Base-by-base conservation (phyloP, 1,140 invertebrate genomes). In the Vollenhovia emeryi region DNA sequence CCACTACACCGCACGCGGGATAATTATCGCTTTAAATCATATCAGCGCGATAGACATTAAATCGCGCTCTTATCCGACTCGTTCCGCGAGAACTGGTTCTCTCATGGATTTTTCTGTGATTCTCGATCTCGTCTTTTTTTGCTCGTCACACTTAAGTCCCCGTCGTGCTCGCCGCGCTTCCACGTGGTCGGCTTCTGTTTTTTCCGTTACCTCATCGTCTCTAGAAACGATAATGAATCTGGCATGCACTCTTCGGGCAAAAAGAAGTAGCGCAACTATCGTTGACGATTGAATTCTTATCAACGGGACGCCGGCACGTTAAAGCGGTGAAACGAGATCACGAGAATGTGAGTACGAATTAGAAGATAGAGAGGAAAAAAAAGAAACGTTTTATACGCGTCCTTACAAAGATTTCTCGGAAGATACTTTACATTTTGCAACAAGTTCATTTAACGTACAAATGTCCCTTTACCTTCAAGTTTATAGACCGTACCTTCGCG, bases 21-120 rank as follows among this genome's bases (percentile, higher is more conserved):
- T 76, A 88, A 88, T 88, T 71, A 84, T 78, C 73, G 79, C 64
- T 6, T 45, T 71, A 78, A 88, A 84, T 88, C 86, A 87, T 87
- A 78, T 36, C 64, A 84, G 78, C 57, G 55, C 80, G 64, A 74
- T 24, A 48, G n/a, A 68, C 60, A 75, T 86, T 75, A 68, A n/a
- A 57, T 48, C 21, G 48, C 11, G 11, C 62, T 48, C 48, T 86
- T 80, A 60, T 85, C 24, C 15, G 36, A 66, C 27, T 66, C 50
- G 59, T 64, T 68, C 24, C 48, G 24, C 18, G 36, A 48, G 78
- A 83, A 88, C 87, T 84, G 87, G 87, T 84, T 84, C 48, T 82
- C 13, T 18, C 48, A 24, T 30, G 13, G 36, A 57, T 33, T 64
- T 66, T 87, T 87, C 73, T 21, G 50, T 33, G 15, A 87, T 87